Evolutionary conservation across 2,113 vertebrate genomes (phyloP).

Genomic region (Takifugu flavidus): DNA sequence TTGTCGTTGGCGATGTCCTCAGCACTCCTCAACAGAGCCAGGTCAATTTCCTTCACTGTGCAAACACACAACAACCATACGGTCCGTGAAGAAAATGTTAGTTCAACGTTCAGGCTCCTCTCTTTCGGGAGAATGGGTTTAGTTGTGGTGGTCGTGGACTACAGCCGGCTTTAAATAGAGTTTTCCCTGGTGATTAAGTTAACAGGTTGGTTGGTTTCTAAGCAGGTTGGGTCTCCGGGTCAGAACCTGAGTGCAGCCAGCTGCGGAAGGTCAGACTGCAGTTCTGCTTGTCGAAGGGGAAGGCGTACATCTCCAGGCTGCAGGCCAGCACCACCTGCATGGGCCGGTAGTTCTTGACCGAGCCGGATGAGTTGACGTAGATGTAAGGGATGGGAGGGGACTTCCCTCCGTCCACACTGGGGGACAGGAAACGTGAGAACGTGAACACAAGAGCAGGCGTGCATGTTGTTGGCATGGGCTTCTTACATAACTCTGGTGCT

Average conservation of each 20-base stretch:
- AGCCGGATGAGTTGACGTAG: slow-evolving; percentile 83
- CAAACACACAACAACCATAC: not conserved
- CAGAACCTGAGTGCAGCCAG: slow-evolving; percentile 78
- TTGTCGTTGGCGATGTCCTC: slow-evolving; percentile 76
- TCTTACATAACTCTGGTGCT: slow-evolving; percentile 2
- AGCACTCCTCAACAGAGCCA: slow-evolving; percentile 78
- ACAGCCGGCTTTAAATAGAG: not conserved
- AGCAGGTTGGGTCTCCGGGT: too few species aligned
- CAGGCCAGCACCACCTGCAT: slow-evolving; percentile 83
- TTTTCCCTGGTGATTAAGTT: too few species aligned
- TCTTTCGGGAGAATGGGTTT: too few species aligned
- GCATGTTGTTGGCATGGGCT: not conserved
- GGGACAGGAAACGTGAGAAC: not conserved
- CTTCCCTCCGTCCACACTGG: slow-evolving; percentile 78
- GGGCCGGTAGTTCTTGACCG: slow-evolving; percentile 79
- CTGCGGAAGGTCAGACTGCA: slow-evolving; percentile 82
- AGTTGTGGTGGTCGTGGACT: too few species aligned
- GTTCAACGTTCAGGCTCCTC: too few species aligned
- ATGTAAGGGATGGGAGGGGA: slow-evolving; percentile 78
- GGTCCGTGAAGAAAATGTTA: not conserved
- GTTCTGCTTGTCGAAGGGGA: slow-evolving; percentile 82
- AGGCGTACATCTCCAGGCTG: slow-evolving; percentile 78
- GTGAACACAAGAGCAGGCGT: slow-evolving; percentile 1
- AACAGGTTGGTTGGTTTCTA: too few species aligned
- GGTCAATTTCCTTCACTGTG: slow-evolving; percentile 81